These are phyloP conservation scores for Oreohelix idahoensis DNA, from an alignment of 1,140 invertebrate genomes.

Conservation along the genomic window DNA sequence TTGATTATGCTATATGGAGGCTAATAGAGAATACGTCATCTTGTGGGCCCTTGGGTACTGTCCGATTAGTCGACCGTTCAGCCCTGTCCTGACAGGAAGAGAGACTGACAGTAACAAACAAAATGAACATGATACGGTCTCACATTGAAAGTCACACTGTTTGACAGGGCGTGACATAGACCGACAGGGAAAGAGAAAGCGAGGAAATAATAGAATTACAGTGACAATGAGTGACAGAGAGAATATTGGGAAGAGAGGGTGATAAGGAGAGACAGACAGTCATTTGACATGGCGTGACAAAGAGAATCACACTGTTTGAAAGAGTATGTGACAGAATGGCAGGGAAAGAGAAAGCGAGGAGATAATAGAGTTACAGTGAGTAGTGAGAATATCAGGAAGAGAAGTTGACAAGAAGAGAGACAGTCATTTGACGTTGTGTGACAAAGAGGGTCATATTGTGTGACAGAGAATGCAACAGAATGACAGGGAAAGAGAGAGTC, in stretches of 20 bases:
- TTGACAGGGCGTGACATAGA: background rate
- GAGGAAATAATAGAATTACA: conserved; percentile 16
- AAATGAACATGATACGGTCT: background rate
- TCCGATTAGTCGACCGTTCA: no score
- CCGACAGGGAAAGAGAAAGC: conserved; percentile 21
- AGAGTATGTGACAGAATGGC: background rate
- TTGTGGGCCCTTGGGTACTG: no score
- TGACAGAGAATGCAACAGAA: background rate
- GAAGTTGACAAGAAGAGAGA: background rate
- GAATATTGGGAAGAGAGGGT: background rate
- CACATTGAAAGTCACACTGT: background rate
- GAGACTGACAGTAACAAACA: conserved; percentile 34
- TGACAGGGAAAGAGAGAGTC: background rate
- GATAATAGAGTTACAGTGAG: background rate
- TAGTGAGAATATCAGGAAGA: background rate
- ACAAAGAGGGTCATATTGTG: background rate
- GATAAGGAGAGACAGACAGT: background rate
- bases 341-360: conserved; percentile 2
- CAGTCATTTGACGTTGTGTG: background rate
- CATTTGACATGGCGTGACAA: background rate
- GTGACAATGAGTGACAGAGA: background rate
- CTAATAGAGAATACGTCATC: no score
- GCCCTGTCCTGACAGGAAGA: background rate
- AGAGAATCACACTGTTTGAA: background rate
- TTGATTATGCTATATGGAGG: no score